These are phyloP conservation scores for Myathropa florea DNA, from an alignment of 2,888 invertebrate species.

Conservation along the genomic window DNA sequence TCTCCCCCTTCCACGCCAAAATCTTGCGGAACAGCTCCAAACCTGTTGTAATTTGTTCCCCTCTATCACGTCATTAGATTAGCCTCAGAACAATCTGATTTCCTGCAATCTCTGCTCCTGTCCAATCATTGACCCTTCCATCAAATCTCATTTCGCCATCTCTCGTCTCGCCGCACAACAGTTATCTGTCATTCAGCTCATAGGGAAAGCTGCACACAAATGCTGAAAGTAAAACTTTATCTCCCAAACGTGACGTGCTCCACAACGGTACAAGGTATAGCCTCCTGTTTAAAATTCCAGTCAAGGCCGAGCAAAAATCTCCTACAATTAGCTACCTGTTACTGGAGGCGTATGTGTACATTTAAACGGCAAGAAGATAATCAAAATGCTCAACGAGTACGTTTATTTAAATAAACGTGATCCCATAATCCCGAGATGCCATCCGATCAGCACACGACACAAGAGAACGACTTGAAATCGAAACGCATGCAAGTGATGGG, in stretches of 20 bases:
- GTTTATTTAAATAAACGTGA: neutral
- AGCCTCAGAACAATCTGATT: neutral
- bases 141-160: neutral
- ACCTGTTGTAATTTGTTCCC: neutral
- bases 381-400: neutral
- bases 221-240: neutral
- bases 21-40: neutral
- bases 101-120: neutral
- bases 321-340: neutral
- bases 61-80: neutral
- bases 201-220: neutral
- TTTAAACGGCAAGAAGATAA: neutral
- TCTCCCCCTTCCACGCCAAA: neutral
- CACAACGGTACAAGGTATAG: neutral
- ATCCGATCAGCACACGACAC: neutral
- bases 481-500: neutral
- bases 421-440: neutral
- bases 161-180: neutral
- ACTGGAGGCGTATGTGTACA: neutral
- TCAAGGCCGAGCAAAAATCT: neutral
- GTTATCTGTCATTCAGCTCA: neutral
- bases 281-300: neutral
- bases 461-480: neutral
- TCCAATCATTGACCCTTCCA: neutral
- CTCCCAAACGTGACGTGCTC: neutral